These are phyloP conservation scores for Horisme vitalbata DNA, from an alignment of 2,888 invertebrate species.

Conservation along the genomic window DNA sequence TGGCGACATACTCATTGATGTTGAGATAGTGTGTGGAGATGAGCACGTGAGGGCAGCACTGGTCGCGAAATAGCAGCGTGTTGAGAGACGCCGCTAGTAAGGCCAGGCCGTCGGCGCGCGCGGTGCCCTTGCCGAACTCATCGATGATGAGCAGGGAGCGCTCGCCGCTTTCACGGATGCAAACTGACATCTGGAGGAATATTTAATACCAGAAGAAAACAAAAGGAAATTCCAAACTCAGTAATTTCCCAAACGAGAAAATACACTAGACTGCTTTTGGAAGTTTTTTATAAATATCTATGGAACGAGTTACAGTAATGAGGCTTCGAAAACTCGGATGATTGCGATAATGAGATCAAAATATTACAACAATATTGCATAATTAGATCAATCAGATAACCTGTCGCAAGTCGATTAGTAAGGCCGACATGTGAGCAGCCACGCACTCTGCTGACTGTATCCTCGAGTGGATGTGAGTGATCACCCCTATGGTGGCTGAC, in stretches of 20 bases:
- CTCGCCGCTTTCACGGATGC: slow-evolving; percentile 85
- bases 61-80: slow-evolving; percentile 81
- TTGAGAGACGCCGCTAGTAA: slow-evolving; percentile 87
- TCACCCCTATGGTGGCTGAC: slow-evolving; percentile 86
- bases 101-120: slow-evolving; percentile 88
- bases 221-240: too few relatives aligned
- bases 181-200: slow-evolving; percentile 85
- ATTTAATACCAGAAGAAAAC: too few relatives aligned
- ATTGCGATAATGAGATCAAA: too few relatives aligned
- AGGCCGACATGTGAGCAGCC: slow-evolving; percentile 91
- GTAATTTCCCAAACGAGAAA: too few relatives aligned
- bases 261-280: too few relatives aligned
- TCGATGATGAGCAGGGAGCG: slow-evolving; percentile 91
- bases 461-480: slow-evolving; percentile 89
- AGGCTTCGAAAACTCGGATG: too few relatives aligned
- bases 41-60: slow-evolving; percentile 87
- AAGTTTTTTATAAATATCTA: too few relatives aligned
- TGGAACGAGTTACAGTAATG: too few relatives aligned
- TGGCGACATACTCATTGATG: slow-evolving; percentile 82
- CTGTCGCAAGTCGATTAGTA: slow-evolving; percentile 92
- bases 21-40: slow-evolving; percentile 91
- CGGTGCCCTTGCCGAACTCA: slow-evolving; percentile 95
- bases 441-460: slow-evolving; percentile 90
- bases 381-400: slow-evolving; percentile 59
- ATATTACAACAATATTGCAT: too few relatives aligned